These are phyloP conservation scores for Forbesichthys papilliferus DNA, from an alignment of 2,113 vertebrate species.

Conservation along the genomic window DNA sequence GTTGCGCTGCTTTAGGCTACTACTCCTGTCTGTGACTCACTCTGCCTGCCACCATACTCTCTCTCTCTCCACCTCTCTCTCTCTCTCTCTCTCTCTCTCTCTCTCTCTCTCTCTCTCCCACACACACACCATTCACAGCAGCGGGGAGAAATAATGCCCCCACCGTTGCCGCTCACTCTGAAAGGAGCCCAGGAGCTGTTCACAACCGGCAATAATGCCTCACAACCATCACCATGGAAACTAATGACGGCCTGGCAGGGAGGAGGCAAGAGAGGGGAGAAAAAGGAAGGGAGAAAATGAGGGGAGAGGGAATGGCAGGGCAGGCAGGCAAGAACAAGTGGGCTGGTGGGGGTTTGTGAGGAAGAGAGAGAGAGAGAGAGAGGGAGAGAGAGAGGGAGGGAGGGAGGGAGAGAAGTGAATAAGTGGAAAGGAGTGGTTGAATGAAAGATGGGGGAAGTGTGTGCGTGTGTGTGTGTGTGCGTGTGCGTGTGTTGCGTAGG, in stretches of 20 bases:
- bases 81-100: slow-evolving; percentile 60
- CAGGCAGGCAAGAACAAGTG: slow-evolving; percentile 9
- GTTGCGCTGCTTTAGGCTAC: slow-evolving; percentile 42
- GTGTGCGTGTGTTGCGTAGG: slow-evolving; percentile 59
- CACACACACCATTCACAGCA: slow-evolving; percentile 60
- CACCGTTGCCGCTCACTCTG: slow-evolving; percentile 73
- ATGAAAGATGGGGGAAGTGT: slow-evolving; percentile 73
- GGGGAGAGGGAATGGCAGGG: slow-evolving; percentile 31
- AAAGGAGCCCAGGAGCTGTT: slow-evolving; percentile 83
- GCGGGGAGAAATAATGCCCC: slow-evolving; percentile 74
- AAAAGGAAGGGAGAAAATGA: not conserved
- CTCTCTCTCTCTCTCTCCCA: slow-evolving; percentile 28
- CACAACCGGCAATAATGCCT: slow-evolving; percentile 85
- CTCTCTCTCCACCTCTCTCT: slow-evolving; percentile 26
- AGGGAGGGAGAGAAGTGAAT: slow-evolving; percentile 6
- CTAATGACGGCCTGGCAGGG: slow-evolving; percentile 79
- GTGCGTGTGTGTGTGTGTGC: slow-evolving; percentile 68
- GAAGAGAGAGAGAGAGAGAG: slow-evolving; percentile 52
- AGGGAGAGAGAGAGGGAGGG: slow-evolving; percentile 45
- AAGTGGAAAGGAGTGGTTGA: slow-evolving; percentile 48
- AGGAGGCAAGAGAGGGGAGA: slow-evolving; percentile 28
- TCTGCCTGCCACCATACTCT: slow-evolving; percentile 1
- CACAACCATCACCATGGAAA: slow-evolving; percentile 88
- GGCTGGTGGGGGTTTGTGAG: slow-evolving; percentile 15
- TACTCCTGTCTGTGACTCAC: slow-evolving; percentile 41